phyloP scores from a whole-genome alignment of 2,797 vertebrate genomes.

The Macropus fuliginosus region DNA sequence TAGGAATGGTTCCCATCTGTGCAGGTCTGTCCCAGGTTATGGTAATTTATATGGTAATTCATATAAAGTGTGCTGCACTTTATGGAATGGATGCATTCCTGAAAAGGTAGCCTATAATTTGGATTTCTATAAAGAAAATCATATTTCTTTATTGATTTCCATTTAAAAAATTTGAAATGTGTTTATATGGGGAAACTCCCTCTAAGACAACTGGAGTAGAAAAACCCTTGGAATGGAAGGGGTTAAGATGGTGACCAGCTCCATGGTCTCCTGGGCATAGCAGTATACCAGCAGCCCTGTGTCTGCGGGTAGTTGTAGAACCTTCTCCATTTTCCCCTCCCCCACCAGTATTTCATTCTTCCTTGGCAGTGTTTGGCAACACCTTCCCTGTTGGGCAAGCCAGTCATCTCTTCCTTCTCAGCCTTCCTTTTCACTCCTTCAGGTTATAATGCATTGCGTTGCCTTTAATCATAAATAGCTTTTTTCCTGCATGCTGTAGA shows the following conservation, averaged over 20 bases:
- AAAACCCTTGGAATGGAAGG: neutral
- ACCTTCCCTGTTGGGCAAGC: neutral
- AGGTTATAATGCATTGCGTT: neutral
- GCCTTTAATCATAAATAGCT: conserved; percentile 2
- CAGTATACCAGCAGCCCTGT: neutral
- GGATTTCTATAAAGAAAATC: conserved; percentile 13
- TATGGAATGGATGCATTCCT: conserved; percentile 1
- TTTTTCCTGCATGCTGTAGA: neutral
- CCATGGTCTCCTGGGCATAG: neutral
- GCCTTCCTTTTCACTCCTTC: conserved; percentile 4
- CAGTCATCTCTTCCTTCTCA: neutral
- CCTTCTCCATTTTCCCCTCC: neutral
- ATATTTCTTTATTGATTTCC: conserved; percentile 17
- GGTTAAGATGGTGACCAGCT: neutral
- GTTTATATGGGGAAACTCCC: neutral
- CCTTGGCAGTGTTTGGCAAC: neutral
- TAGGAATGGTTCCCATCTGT: conserved; percentile 5
- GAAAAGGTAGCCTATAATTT: conserved; percentile 42
- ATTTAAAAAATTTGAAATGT: conserved; percentile 15
- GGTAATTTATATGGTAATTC: neutral
- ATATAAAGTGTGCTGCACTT: neutral
- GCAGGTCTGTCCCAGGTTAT: neutral
- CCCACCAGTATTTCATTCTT: neutral
- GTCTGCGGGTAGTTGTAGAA: neutral
- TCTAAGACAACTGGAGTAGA: neutral